Evolutionary conservation across 2,797 vertebrate genomes (phyloP).

Genomic region (Xiphorhynchus erythropygius): DNA sequence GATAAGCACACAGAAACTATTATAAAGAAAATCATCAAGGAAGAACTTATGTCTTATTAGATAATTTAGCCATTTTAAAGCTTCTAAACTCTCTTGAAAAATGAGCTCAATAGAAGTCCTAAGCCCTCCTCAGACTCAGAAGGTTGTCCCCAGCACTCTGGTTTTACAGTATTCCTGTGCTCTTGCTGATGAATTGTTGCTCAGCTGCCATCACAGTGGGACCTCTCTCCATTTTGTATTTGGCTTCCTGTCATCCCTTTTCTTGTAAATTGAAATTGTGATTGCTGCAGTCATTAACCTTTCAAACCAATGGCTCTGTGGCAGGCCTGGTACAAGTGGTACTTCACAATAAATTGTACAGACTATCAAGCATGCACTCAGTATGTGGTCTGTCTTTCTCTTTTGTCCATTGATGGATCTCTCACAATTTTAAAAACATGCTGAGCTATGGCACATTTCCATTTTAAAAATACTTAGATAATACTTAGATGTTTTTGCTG

Average conservation of each 20-base stretch:
- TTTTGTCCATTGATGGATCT: conserved; percentile 36
- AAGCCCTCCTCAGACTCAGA: neutral
- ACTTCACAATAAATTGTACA: conserved; percentile 65
- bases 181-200: conserved; percentile 1
- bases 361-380: conserved; percentile 22
- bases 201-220: conserved; percentile 32
- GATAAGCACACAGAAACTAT: neutral
- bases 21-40: neutral
- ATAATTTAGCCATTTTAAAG: neutral
- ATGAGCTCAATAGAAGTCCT: neutral
- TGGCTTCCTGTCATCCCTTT: conserved; percentile 50
- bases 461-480: neutral
- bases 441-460: neutral
- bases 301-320: conserved; percentile 47
- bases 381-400: conserved; percentile 13
- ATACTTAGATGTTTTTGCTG: neutral
- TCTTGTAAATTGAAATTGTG: conserved; percentile 57
- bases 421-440: neutral
- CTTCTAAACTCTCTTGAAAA: neutral
- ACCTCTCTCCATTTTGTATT: conserved; percentile 45
- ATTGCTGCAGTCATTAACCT: conserved; percentile 66
- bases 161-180: neutral
- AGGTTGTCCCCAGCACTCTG: neutral
- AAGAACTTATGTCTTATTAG: neutral
- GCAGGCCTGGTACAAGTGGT: conserved; percentile 41